Percentiles rank a stretch among this genome's conserved stretches.
phyloP scores from a whole-genome alignment of 2,797 vertebrate species.

The Ctenopoma multispine region DNA sequence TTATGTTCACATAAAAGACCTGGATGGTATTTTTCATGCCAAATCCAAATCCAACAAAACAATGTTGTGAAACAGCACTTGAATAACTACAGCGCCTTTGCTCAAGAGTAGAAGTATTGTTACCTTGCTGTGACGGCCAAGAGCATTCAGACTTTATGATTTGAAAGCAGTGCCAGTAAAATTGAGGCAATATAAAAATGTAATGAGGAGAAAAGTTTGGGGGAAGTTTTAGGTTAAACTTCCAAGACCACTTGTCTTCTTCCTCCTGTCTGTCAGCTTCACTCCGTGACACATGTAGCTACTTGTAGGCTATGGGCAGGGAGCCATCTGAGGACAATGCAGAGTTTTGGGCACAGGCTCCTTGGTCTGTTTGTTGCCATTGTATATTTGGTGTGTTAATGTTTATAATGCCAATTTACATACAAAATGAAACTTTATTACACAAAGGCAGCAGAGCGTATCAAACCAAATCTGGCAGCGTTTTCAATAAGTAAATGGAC shows the following conservation, averaged over 20 bases:
- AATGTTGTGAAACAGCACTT: background rate
- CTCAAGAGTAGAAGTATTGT: background rate
- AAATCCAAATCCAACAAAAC: background rate
- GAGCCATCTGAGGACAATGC: slow-evolving; percentile 9
- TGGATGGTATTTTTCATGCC: background rate
- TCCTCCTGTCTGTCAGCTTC: slow-evolving; percentile 10
- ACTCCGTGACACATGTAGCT: background rate
- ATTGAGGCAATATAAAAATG: slow-evolving; percentile 24
- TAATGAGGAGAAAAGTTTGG: slow-evolving; percentile 33
- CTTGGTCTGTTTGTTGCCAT: background rate
- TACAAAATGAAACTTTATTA: slow-evolving; percentile 3
- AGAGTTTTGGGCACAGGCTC: background rate
- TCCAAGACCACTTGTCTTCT: slow-evolving; percentile 17
- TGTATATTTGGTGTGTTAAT: background rate
- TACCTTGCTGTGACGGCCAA: slow-evolving; percentile 29
- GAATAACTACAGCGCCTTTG: background rate
- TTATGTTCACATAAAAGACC: background rate
- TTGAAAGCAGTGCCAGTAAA: slow-evolving; percentile 32
- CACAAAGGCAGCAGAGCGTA: background rate
- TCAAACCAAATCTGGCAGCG: background rate
- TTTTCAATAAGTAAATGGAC: background rate
- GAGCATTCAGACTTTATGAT: slow-evolving; percentile 27
- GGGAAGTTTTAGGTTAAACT: slow-evolving; percentile 10
- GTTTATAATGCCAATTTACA: background rate
- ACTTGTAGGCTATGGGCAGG: slow-evolving; percentile 3